Percentiles rank a stretch among this genome's conserved stretches.
Conservation (phyloP, 2,797 vertebrate genomes). For the Catamblyrhynchus diadema region DNA sequence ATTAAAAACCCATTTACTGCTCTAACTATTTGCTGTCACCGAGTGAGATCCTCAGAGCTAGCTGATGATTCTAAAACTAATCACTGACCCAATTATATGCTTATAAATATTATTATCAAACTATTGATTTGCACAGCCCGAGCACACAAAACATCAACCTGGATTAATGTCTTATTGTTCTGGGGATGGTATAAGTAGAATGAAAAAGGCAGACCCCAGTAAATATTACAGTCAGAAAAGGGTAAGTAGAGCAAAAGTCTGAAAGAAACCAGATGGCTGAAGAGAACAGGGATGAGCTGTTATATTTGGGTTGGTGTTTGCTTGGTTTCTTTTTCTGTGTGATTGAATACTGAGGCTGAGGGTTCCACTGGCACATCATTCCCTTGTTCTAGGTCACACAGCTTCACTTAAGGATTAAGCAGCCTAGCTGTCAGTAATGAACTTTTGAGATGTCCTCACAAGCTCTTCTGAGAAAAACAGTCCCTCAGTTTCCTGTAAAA, state of each 20-base stretch:
- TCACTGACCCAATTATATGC: neutral
- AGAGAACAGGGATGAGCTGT: neutral
- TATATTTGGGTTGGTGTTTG: neutral
- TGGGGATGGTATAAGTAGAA: neutral
- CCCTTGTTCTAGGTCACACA: neutral
- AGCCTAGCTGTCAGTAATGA: neutral
- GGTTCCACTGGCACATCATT: neutral
- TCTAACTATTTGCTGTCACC: neutral
- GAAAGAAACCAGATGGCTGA: neutral
- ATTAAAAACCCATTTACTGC: neutral
- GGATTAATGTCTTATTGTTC: neutral
- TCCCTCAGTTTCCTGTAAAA: neutral
- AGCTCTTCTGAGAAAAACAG: neutral
- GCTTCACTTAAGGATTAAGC: neutral
- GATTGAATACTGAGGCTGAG: neutral
- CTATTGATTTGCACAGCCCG: conserved; percentile 28
- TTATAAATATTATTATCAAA: conserved; percentile 29
- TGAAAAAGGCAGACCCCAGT: neutral
- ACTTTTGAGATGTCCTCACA: neutral
- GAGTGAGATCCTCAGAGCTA: neutral
- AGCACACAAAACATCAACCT: neutral
- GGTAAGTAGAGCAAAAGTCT: neutral
- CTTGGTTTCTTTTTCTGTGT: neutral
- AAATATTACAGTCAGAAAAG: neutral
- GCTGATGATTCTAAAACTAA: neutral